Evolutionary conservation across 2,888 invertebrate species (phyloP).

Genomic region (Carpatolechia fugitivella): DNA sequence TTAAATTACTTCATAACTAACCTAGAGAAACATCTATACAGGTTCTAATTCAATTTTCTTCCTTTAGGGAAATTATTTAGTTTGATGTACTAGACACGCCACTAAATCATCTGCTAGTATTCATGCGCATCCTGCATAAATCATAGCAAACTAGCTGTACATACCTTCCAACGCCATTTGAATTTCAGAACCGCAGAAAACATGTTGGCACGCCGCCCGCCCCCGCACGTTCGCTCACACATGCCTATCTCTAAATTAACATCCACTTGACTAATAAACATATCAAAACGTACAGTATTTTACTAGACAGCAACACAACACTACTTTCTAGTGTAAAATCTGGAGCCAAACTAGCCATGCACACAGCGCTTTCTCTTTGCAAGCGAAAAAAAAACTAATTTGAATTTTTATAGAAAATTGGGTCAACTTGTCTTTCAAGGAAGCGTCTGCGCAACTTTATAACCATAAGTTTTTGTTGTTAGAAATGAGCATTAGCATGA

Average conservation of each 20-base stretch:
- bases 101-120: no score
- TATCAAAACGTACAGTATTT: slow-evolving; percentile 4
- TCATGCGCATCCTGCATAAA: no score
- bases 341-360: slow-evolving; percentile 50
- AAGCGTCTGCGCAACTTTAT: slow-evolving; percentile 45
- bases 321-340: slow-evolving; percentile 62
- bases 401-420: slow-evolving; percentile 73
- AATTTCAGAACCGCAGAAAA: slow-evolving; percentile 35
- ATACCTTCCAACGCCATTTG: slow-evolving; percentile 59
- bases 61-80: no score
- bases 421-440: slow-evolving; percentile 60
- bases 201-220: slow-evolving; percentile 44
- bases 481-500: slow-evolving; percentile 8
- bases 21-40: no score
- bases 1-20: no score
- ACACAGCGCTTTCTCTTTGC: slow-evolving; percentile 64
- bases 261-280: background rate
- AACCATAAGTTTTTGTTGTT: slow-evolving; percentile 29
- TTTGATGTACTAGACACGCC: no score
- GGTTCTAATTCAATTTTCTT: no score
- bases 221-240: background rate
- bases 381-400: slow-evolving; percentile 70
- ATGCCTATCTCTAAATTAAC: background rate
- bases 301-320: slow-evolving; percentile 33
- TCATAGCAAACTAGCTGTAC: slow-evolving; percentile 26